Evolutionary conservation across 2,113 vertebrate genomes (phyloP), one percentile per base, ranked within the genome.

Genomic region (Corythaixoides concolor): DNA sequence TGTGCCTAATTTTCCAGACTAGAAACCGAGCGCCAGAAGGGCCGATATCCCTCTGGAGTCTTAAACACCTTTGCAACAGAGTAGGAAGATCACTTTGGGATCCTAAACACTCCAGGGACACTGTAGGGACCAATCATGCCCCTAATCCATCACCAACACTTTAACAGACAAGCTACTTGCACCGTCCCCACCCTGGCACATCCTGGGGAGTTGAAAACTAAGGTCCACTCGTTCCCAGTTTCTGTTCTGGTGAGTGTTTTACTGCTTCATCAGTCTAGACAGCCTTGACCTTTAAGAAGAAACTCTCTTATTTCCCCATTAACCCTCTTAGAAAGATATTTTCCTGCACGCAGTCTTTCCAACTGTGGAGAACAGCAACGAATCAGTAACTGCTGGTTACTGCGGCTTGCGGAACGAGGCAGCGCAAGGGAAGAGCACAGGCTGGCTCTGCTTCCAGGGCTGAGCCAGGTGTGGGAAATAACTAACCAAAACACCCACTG

Each of bases 321-420:
- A 93, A 32, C 67, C 67, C 55, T 21, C 53, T 55, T 53, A 59
- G 56, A 60, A 66, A 5, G 49, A 5, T 74, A 35, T 62, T 93
- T 39, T 74, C 52, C 35, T 78, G 56, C 45, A 56, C 2, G 1
- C 22, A 43, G 72, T 35, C 84, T 69, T 63, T 80, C 72, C 80
- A 81, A 15, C 76, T 84, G 77, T 27, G 30, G 32, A 75, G 47
- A 79, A 52, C 55, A 78, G 56, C 35, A 63, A 68, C 28, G 60
- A 87, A 69, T n/a, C 37, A 20, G 27, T 60, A 66, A 49, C 32
- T 90, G 27, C 21, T 15, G 35, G 39, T 2, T 68, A 55, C 74
- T 37, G 47, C 0, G 0, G 33, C 45, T 0, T 41, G 43, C 6
- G 30, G 53, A 62, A 84, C 0, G 2, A 53, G 35, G 6, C n/a